These are phyloP conservation scores for Zoanthus sansibaricus DNA, from an alignment of 92 coral and sea anemone genomes.

Conservation along the genomic window DNA sequence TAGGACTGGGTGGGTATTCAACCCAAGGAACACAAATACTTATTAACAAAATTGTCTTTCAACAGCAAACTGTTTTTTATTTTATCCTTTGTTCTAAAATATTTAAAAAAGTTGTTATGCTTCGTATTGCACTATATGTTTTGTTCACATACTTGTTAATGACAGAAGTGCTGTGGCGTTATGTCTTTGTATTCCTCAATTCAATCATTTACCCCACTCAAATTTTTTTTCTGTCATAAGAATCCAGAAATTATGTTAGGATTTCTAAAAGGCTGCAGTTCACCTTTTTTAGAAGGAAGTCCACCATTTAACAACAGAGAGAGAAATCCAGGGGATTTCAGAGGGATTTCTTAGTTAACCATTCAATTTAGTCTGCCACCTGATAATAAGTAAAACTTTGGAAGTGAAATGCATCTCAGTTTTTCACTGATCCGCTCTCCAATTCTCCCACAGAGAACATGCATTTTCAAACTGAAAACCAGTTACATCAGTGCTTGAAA, in stretches of 20 bases:
- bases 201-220: not conserved
- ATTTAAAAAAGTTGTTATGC: not conserved
- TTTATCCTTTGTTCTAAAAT: not conserved
- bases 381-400: no score
- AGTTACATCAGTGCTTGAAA: not conserved
- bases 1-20: not conserved
- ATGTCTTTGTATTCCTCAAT: not conserved
- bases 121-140: not conserved
- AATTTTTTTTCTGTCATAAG: not conserved
- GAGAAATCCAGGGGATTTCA: no score
- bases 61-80: not conserved
- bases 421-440: no score
- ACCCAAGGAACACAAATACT: not conserved
- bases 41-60: not conserved
- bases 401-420: no score
- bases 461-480: not conserved
- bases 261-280: no score
- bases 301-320: no score
- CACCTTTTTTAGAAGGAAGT: no score
- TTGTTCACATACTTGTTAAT: not conserved
- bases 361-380: no score
- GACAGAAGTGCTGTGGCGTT: not conserved
- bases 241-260: no score
- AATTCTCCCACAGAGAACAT: not conserved
- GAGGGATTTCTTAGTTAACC: no score